Evolutionary conservation across 2,113 vertebrate genomes (phyloP), one percentile per base, ranked within the genome.

Genomic region (Ctenodactylus gundi): DNA sequence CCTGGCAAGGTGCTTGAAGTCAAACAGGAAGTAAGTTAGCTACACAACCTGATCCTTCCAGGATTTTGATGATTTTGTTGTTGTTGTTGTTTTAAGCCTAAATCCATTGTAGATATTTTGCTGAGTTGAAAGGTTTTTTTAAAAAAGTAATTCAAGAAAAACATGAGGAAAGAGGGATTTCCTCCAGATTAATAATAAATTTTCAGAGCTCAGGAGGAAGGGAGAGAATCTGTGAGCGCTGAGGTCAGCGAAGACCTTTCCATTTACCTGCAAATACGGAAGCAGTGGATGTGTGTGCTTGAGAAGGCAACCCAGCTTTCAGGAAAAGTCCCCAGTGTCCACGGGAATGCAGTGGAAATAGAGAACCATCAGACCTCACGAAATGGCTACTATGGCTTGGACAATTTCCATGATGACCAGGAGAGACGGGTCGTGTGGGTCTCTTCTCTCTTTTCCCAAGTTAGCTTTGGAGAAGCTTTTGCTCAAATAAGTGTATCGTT

Each of bases 251-350:
- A 46, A 21, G 23, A 39, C 18, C 14, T 51, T 73, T 34, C 18
- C 23, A 55, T 1, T 49, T 53, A 46, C 41, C 31, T 51, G 21
- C 51, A 15, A 67, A n/a, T 29, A 17, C n/a, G 1, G 27, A 87
- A 20, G 1, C 7, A 49, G 7, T 4, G 3, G 4, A 3, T 4
- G 10, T 1, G 8, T 31, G 27, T 58, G 13, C 2, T 14, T 31
- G 41, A 9, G 21, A 39, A 75, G 58, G 12, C 23, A 44, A 29
- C 27, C 34, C 17, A 57, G 57, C 44, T 15, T 20, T 55, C 9
- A 34, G 55, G 51, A 83, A 41, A 3, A 57, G 11, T 41, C 41
- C 27, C 14, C 21, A 36, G 51, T 23, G 25, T 46, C 18, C n/a
- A 68, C 17, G 5, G 44, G 13, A 72, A 70, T 23, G 60, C 18